Conservation (phyloP, 2,113 vertebrate genomes). For the Actinemys pallida region DNA sequence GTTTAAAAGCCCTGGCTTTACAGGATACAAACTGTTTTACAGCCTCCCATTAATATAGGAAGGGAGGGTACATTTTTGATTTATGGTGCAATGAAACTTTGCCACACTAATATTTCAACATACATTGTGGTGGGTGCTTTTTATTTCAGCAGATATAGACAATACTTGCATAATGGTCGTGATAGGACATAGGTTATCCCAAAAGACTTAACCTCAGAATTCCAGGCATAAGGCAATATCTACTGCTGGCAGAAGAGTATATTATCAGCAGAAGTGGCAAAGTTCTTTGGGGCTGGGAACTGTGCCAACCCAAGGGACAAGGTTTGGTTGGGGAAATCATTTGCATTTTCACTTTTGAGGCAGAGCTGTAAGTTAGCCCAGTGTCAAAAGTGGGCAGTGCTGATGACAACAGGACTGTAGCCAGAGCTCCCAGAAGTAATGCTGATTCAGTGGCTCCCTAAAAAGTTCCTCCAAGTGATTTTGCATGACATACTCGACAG, state of each 20-base stretch:
- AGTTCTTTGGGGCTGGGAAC: neutral
- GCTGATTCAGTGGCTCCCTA: neutral
- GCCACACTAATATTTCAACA: neutral
- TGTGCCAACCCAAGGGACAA: neutral
- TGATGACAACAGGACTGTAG: neutral
- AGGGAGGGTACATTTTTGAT: neutral
- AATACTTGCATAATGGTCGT: rapidly evolving
- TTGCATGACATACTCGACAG: neutral
- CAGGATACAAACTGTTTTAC: neutral
- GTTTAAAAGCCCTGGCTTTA: neutral
- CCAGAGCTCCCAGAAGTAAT: neutral
- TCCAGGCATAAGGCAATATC: neutral
- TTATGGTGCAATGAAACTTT: neutral
- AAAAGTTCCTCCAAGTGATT: neutral
- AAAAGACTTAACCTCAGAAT: rapidly evolving
- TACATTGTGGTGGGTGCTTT: neutral
- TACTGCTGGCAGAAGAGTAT: neutral
- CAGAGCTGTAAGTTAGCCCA: neutral
- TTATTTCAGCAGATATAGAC: neutral
- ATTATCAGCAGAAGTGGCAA: neutral
- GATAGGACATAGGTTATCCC: rapidly evolving
- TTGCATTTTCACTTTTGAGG: neutral
- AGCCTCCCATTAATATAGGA: neutral
- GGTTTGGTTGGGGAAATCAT: neutral
- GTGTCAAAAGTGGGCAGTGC: neutral